phyloP scores from a whole-genome alignment of 2,113 vertebrate genomes.

The Tachuris rubrigastra region DNA sequence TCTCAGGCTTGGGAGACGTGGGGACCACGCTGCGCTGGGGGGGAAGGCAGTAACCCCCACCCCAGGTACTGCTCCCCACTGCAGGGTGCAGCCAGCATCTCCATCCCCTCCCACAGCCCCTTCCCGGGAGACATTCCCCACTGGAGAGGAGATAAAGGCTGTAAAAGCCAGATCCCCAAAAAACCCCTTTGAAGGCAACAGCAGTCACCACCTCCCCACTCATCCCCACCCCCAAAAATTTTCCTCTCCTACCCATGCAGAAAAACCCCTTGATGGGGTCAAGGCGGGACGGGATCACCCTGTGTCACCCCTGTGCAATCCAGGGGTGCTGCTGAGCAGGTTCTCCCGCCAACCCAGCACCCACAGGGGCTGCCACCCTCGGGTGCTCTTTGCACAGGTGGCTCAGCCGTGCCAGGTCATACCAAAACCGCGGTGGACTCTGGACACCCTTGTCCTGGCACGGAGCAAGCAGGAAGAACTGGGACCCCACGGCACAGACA shows the following conservation, averaged over 20 bases:
- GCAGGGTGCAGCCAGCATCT: rapidly evolving
- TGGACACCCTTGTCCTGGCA: neutral
- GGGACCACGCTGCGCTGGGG: neutral
- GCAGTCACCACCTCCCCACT: neutral
- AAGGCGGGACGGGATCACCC: neutral
- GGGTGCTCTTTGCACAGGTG: neutral
- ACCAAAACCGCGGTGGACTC: neutral
- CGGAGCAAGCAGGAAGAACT: neutral
- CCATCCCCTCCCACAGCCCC: neutral
- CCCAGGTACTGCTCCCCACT: rapidly evolving
- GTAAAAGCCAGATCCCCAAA: neutral
- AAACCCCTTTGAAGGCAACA: neutral
- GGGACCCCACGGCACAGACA: rapidly evolving
- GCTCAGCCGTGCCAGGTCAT: neutral
- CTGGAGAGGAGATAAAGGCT: neutral
- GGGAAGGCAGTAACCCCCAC: neutral
- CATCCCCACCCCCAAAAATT: neutral
- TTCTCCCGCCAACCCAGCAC: neutral
- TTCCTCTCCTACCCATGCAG: neutral
- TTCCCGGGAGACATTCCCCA: rapidly evolving
- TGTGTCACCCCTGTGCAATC: neutral
- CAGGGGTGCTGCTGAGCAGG: neutral
- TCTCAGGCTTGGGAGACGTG: too few species aligned
- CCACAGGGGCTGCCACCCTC: neutral
- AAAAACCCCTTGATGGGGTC: neutral